A percentile compares a stretch with the other conserved stretches of the same genome.
These are phyloP conservation scores for Corvus cornix DNA, from an alignment of 2,113 vertebrate genomes.

Conservation along the genomic window DNA sequence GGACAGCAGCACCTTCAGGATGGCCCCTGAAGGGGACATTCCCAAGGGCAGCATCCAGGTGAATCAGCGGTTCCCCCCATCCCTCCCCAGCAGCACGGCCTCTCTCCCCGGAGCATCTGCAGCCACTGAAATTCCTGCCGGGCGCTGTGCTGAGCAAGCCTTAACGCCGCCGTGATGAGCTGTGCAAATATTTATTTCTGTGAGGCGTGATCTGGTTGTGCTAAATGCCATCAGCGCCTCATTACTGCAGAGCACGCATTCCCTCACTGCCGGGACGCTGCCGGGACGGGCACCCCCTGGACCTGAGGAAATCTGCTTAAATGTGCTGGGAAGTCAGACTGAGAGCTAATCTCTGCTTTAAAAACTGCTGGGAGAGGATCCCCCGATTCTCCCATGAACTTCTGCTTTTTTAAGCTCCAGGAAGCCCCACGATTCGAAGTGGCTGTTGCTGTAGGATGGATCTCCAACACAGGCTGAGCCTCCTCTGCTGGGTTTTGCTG, in stretches of 20 bases:
- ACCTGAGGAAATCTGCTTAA: background rate
- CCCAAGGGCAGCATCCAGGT: background rate
- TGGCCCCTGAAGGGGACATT: background rate
- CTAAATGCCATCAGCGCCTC: conserved; percentile 24
- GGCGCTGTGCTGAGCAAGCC: conserved; percentile 27
- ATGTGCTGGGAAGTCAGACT: background rate
- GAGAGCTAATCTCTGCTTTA: background rate
- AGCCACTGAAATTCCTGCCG: background rate
- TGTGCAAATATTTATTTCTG: conserved; percentile 56
- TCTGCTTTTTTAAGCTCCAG: background rate
- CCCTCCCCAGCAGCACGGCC: background rate
- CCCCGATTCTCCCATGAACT: background rate
- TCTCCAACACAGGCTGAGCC: rapidly evolving
- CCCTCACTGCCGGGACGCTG: background rate
- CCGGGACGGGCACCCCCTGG: background rate
- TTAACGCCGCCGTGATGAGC: background rate
- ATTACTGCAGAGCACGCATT: background rate
- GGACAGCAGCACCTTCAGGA: background rate
- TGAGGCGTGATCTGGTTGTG: background rate
- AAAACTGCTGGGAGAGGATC: background rate
- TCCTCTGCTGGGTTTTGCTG: background rate
- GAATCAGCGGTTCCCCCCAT: background rate
- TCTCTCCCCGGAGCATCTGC: background rate
- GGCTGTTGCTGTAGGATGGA: background rate
- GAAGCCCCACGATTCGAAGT: rapidly evolving